Conservation (phyloP, 2,113 vertebrate genomes). For the Oncorhynchus clarkii region DNA sequence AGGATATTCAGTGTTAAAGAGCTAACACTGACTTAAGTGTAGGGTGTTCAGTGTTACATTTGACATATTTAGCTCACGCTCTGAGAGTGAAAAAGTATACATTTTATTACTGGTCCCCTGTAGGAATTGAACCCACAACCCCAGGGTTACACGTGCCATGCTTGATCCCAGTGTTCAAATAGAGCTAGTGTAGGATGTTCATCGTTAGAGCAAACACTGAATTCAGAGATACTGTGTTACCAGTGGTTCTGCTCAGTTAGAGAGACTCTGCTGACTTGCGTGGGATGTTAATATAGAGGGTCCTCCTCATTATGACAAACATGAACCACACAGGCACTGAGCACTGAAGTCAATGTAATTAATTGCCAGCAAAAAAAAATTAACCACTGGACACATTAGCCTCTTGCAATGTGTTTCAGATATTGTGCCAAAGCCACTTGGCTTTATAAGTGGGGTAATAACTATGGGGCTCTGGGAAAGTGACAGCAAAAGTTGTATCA, state of each 20-base stretch:
- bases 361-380: conserved; percentile 43
- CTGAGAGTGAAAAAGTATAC: too few species aligned
- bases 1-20: too few species aligned
- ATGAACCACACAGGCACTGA: conserved; percentile 20
- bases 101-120: too few species aligned
- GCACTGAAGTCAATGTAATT: conserved; percentile 36
- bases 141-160: too few species aligned
- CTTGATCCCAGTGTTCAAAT: too few species aligned
- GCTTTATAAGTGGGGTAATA: conserved; percentile 30
- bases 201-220: too few species aligned
- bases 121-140: too few species aligned
- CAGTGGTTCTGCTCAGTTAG: conserved; percentile 11
- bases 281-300: conserved; percentile 22
- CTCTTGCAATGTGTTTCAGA: conserved; percentile 36
- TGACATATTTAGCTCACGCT: too few species aligned
- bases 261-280: conserved; percentile 31
- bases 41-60: too few species aligned
- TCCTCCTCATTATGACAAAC: conserved; percentile 35
- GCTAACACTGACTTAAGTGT: too few species aligned
- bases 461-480: conserved; percentile 39
- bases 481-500: conserved; percentile 32
- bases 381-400: conserved; percentile 49
- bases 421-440: conserved; percentile 46
- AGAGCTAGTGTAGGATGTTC: too few species aligned
- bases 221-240: background rate